phyloP scores from a whole-genome alignment of 2,113 vertebrate species.

The Rhabdomys dilectus region DNA sequence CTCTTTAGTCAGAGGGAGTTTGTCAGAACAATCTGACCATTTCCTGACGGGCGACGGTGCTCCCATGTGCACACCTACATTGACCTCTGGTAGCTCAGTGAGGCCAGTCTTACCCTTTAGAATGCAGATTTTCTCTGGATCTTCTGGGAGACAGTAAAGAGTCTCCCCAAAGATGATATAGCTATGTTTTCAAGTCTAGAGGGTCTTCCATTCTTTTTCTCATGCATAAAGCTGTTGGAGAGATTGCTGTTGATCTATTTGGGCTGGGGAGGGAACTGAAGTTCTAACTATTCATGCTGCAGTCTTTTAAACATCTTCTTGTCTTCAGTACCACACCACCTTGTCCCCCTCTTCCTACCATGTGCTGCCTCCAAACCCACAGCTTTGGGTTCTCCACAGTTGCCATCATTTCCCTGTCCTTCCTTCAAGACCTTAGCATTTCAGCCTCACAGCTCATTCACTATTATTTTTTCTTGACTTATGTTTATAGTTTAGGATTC shows the following conservation, averaged over 20 bases:
- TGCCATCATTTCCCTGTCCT: background rate
- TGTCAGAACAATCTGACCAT: background rate
- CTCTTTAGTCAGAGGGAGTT: background rate
- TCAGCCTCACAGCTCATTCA: background rate
- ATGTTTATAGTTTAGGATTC: background rate
- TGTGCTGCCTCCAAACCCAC: background rate
- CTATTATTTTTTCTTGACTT: background rate
- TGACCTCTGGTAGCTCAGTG: background rate
- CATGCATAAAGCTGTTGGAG: background rate
- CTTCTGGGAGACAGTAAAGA: background rate
- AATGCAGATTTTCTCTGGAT: background rate
- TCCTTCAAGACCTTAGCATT: background rate
- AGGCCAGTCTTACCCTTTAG: background rate
- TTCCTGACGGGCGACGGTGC: background rate
- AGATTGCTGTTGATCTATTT: background rate
- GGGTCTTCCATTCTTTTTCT: background rate
- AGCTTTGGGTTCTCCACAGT: background rate
- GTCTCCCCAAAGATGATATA: background rate
- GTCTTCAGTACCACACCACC: background rate
- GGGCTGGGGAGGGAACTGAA: background rate
- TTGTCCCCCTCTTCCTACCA: background rate
- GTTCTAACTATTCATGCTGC: background rate
- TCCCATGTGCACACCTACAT: background rate
- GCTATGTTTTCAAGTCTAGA: background rate
- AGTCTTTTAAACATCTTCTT: background rate